Evolutionary conservation across 1,140 invertebrate species (phyloP).

Genomic region (Papilio machaon): DNA sequence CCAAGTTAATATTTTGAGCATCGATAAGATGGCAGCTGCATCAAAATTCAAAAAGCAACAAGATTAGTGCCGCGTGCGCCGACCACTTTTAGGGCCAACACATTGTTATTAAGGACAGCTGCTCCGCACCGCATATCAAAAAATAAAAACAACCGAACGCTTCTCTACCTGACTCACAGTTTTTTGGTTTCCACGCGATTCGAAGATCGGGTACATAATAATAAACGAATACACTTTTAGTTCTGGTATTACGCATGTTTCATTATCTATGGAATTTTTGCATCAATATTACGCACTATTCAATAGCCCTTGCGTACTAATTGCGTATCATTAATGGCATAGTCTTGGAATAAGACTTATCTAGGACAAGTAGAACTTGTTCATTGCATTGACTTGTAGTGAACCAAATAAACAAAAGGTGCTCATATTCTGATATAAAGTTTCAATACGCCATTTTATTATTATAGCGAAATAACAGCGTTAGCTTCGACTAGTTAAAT

Average conservation of each 20-base stretch:
- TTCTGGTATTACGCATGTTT: background rate
- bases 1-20: constrained; percentile 47
- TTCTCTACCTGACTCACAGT: constrained; percentile 61
- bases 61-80: constrained; percentile 61
- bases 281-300: background rate
- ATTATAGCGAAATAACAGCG: background rate
- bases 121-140: constrained; percentile 64
- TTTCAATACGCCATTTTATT: background rate
- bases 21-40: constrained; percentile 59
- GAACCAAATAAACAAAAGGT: background rate
- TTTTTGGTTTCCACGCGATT: constrained; percentile 59
- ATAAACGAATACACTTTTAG: constrained; percentile 4
- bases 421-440: background rate
- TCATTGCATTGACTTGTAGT: background rate
- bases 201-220: background rate
- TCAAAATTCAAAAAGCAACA: constrained; percentile 57
- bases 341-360: background rate
- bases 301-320: background rate
- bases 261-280: constrained; percentile 12
- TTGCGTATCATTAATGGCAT: background rate
- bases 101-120: constrained; percentile 71
- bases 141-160: constrained; percentile 56
- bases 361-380: background rate
- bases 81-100: constrained; percentile 60
- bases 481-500: background rate